phyloP scores from a whole-genome alignment of 2,113 vertebrate genomes.

The Galemys pyrenaicus region DNA sequence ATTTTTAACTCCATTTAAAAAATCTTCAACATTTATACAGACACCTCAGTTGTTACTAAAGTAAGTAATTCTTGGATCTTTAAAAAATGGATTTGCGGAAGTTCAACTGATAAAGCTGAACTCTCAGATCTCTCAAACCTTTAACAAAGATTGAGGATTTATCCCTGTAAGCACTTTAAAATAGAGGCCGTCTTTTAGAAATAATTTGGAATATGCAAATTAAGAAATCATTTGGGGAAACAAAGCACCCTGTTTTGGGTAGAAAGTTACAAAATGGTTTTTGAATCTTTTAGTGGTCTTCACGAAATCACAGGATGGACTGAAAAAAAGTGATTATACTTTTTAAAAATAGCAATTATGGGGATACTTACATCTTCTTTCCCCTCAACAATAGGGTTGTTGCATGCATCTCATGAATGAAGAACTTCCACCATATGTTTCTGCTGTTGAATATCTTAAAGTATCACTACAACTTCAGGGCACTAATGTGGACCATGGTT shows the following conservation, averaged over 20 bases:
- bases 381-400: not conserved
- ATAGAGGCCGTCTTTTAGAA: not conserved
- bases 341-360: not conserved
- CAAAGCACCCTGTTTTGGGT: not conserved
- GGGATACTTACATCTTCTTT: not conserved
- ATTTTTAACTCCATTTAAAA: conserved; percentile 68
- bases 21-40: not conserved
- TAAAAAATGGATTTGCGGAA: conserved; percentile 60
- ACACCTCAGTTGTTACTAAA: not conserved
- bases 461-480: not conserved
- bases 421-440: not conserved
- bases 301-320: not conserved
- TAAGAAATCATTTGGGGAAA: not conserved
- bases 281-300: not conserved
- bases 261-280: not conserved
- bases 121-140: conserved; percentile 26
- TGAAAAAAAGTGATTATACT: not conserved
- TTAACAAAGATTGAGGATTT: not conserved
- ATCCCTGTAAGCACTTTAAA: not conserved
- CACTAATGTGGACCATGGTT: not conserved
- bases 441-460: not conserved
- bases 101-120: conserved; percentile 24
- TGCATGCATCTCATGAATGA: not conserved
- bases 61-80: conserved; percentile 52
- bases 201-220: conserved; percentile 43